These are phyloP conservation scores for Magallana angulata DNA, from an alignment of 1,140 invertebrate genomes.

Conservation along the genomic window DNA sequence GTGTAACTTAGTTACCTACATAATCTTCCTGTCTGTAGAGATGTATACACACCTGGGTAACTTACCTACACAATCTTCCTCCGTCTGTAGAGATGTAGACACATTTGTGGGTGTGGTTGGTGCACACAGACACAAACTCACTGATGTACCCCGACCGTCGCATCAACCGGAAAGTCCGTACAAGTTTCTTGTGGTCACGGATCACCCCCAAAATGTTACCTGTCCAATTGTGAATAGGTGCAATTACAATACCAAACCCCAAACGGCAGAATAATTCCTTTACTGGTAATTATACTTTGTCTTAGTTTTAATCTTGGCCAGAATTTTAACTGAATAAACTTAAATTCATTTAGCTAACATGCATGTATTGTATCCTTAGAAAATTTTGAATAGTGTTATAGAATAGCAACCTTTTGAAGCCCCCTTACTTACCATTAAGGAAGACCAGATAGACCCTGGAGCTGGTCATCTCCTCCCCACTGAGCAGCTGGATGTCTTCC, in stretches of 20 bases:
- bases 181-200: slow-evolving; percentile 84
- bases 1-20: slow-evolving; percentile 95
- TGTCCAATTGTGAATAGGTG: slow-evolving; percentile 56
- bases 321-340: no score
- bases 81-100: slow-evolving; percentile 98
- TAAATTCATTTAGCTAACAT: no score
- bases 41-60: slow-evolving; percentile 93
- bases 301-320: no score
- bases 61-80: slow-evolving; percentile 93
- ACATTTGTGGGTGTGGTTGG: slow-evolving; percentile 91
- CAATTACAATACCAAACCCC: no score
- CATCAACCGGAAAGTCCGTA: slow-evolving; percentile 89
- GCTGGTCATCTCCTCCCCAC: slow-evolving; percentile 91
- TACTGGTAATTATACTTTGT: no score
- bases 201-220: slow-evolving; percentile 92
- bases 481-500: slow-evolving; percentile 91
- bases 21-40: slow-evolving; percentile 95
- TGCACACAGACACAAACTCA: slow-evolving; percentile 96
- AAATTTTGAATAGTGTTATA: slow-evolving; percentile 93
- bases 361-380: no score
- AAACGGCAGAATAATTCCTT: no score
- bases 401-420: slow-evolving; percentile 83
- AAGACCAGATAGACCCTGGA: slow-evolving; percentile 91
- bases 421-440: slow-evolving; percentile 90
- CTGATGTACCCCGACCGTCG: slow-evolving; percentile 91